These are phyloP conservation scores for Himalopsyche phryganea DNA, from an alignment of 1,140 invertebrate genomes.

Conservation along the genomic window DNA sequence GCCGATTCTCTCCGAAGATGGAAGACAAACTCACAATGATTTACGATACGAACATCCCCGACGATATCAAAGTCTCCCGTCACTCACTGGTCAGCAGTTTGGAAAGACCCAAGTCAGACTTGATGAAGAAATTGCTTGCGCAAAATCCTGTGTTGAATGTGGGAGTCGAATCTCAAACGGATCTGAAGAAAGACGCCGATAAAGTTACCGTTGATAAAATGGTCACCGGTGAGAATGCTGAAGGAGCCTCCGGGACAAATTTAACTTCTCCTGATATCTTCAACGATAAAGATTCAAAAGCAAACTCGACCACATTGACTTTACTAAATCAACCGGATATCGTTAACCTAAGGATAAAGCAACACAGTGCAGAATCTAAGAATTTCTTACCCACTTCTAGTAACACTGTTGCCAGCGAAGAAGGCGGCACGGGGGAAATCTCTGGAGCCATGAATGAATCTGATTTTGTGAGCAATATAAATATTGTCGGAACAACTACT, in stretches of 20 bases:
- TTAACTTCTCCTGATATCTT: slow-evolving; percentile 33
- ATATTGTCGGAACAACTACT: slow-evolving; percentile 45
- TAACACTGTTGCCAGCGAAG: neutral
- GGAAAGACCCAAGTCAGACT: slow-evolving; percentile 54
- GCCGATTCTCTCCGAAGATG: slow-evolving; percentile 30
- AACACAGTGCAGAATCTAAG: slow-evolving; percentile 32
- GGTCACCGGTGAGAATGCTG: slow-evolving; percentile 1
- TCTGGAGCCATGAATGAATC: slow-evolving; percentile 38
- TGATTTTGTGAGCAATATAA: slow-evolving; percentile 51
- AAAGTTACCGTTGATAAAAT: no score
- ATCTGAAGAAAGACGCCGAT: slow-evolving; percentile 36
- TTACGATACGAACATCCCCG: slow-evolving; percentile 57
- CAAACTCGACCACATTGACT: slow-evolving; percentile 47
- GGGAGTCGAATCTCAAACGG: slow-evolving; percentile 42
- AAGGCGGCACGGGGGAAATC: neutral
- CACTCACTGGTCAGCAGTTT: slow-evolving; percentile 55
- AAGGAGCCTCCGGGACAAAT: slow-evolving; percentile 2
- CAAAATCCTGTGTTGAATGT: slow-evolving; percentile 52
- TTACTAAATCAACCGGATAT: slow-evolving; percentile 51
- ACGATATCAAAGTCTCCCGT: slow-evolving; percentile 58
- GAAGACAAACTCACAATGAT: slow-evolving; percentile 47
- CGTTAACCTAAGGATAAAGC: slow-evolving; percentile 47
- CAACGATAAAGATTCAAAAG: slow-evolving; percentile 38
- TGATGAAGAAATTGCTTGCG: slow-evolving; percentile 53
- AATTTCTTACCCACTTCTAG: neutral